Percentiles rank a stretch among this genome's conserved stretches.
Evolutionary conservation across 1,140 invertebrate genomes (phyloP).

Genomic region (Meloidogyne chitwoodi): DNA sequence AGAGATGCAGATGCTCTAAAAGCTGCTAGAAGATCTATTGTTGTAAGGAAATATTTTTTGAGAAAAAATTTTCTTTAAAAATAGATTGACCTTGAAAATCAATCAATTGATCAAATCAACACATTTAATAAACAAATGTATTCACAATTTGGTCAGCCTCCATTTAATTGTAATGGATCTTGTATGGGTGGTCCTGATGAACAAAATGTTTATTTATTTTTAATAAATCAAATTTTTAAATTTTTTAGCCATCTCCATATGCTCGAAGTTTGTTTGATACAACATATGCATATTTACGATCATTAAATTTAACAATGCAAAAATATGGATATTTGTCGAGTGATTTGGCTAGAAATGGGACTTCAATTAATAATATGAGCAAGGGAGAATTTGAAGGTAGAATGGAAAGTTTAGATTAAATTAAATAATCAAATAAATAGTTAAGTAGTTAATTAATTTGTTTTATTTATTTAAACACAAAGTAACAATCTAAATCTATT

Average conservation of each 20-base stretch:
- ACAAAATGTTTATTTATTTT: constrained; percentile 3
- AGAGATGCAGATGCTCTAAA: constrained; percentile 30
- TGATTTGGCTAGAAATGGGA: constrained; percentile 17
- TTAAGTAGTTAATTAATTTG: no score
- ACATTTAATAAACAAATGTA: constrained; percentile 27
- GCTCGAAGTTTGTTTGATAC: constrained; percentile 34
- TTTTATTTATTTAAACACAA: no score
- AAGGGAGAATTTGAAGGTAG: constrained; percentile 4
- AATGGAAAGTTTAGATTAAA: neutral
- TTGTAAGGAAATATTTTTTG: constrained; percentile 21
- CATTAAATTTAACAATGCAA: constrained; percentile 32
- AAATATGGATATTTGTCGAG: neutral
- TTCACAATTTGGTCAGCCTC: constrained; percentile 24
- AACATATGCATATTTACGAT: constrained; percentile 26
- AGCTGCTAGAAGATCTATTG: constrained; percentile 16
- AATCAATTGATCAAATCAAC: constrained; percentile 13
- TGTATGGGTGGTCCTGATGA: constrained; percentile 28
- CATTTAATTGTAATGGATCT: constrained; percentile 32
- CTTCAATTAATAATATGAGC: constrained; percentile 1
- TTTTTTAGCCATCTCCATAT: constrained; percentile 29
- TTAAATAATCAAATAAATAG: no score
- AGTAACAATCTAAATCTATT: no score
- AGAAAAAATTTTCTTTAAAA: neutral
- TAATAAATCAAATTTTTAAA: neutral
- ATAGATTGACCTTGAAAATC: constrained; percentile 34